phyloP scores from a whole-genome alignment of 2,113 vertebrate genomes.

The Leucoraja erinaceus region DNA sequence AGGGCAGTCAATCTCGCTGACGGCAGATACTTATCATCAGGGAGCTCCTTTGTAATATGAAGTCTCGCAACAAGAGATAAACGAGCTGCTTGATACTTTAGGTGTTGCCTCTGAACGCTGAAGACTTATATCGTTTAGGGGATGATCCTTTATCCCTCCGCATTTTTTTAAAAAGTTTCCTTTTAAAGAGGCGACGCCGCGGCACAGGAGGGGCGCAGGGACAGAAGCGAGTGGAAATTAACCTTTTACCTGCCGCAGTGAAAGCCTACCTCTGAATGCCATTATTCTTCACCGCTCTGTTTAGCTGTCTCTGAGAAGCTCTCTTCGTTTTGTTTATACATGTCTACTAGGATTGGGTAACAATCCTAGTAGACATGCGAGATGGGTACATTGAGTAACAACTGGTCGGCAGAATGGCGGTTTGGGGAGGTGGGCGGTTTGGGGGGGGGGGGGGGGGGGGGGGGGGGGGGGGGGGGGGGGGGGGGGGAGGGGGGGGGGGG shows the following conservation, averaged over 20 bases:
- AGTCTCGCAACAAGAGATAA: constrained; percentile 38
- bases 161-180: not conserved
- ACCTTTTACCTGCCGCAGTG: constrained; percentile 25
- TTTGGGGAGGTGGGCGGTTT: not conserved
- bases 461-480: not conserved
- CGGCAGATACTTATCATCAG: constrained; percentile 36
- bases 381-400: too few species aligned
- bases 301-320: not conserved
- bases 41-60: constrained; percentile 38
- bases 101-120: constrained; percentile 32
- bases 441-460: not conserved
- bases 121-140: constrained; percentile 30
- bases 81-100: constrained; percentile 38
- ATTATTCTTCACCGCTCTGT: not conserved
- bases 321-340: not conserved
- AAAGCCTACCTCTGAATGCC: not conserved
- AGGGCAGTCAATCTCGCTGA: constrained; percentile 34
- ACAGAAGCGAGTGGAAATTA: not conserved
- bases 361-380: too few species aligned
- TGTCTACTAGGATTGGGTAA: not conserved
- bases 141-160: constrained; percentile 12
- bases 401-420: not conserved
- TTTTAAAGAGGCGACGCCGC: constrained; percentile 20
- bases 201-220: not conserved
- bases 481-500: not conserved